Base-by-base conservation (phyloP, 2,113 vertebrate species). In the Smithornis capensis region DNA sequence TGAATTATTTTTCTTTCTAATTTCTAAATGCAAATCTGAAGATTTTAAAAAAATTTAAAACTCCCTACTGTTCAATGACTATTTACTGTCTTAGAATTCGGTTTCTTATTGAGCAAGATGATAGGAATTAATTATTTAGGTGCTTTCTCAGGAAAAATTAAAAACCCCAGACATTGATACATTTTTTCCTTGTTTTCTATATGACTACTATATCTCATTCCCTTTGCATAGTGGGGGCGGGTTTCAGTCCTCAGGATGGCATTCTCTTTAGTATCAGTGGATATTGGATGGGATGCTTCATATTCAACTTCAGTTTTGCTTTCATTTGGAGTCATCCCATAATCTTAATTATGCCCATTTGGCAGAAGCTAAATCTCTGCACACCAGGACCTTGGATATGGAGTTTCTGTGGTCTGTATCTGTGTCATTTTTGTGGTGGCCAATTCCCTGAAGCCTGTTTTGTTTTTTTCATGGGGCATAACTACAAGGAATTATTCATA, bases 401-500 rank as follows among this genome's bases (percentile, higher is more conserved):
- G 17, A 87, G 31, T 76, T 96, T 64, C 65, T 74, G n/a, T 80
- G 52, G 23, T 74, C 22, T 90, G 28, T 56, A 80, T 69, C 74
- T 65, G 27, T 4, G 1, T 7, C 80, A 8, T 4, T 67, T 76
- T 67, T 53, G 56, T 28, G 28, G n/a, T n/a, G n/a, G n/a, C 71
- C 52, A 89, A 49, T 75, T 89, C 42, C 86, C 91, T 70, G 60
- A 92, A 87, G 47, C 22, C 7, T 25, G 56, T 92, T 91, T 83
- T 89, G 44, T 84, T 93, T 95, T 89, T 76, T 93, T 95, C 74
- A 76, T 75, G 81, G 63, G 56, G 87, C 49, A n/a, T 70, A 93
- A 60, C 52, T 78, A 14, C 37, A 75, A 78, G 25, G 44, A 40
- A 19, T 82, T 92, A 71, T 71, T 91, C 40, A 35, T 71, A 68